A percentile compares a stretch with the other conserved stretches of the same genome.
Evolutionary conservation across 2,888 invertebrate species (phyloP).

Genomic region (Dermolepida albohirtum): DNA sequence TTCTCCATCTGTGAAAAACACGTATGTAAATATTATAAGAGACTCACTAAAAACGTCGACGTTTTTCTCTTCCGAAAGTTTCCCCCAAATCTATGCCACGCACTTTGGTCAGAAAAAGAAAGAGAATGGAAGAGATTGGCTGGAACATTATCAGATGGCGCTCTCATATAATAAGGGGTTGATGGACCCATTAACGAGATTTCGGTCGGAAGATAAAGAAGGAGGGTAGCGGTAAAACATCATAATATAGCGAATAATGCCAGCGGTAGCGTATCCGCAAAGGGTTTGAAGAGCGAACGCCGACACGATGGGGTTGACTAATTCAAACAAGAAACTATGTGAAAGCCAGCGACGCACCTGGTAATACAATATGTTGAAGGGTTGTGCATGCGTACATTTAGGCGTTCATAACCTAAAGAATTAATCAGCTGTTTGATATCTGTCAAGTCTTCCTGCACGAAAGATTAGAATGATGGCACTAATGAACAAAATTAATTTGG

Average conservation of each 20-base stretch:
- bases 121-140: background rate
- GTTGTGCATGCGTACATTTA: constrained; percentile 1
- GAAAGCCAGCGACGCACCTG: constrained; percentile 13
- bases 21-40: no score
- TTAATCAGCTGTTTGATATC: constrained; percentile 24
- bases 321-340: constrained; percentile 25
- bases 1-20: background rate
- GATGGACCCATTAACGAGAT: constrained; percentile 11
- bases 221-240: constrained; percentile 15
- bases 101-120: background rate
- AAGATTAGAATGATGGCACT: background rate
- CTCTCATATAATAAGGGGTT: background rate
- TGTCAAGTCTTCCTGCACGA: background rate
- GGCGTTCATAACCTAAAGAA: constrained; percentile 17
- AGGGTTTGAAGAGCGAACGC: background rate
- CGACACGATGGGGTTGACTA: background rate
- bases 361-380: constrained; percentile 23
- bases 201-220: constrained; percentile 29
- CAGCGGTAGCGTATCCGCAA: background rate
- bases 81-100: no score
- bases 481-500: no score
- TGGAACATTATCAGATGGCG: constrained; percentile 15
- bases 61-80: no score
- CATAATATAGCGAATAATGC: constrained; percentile 7
- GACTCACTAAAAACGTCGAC: no score